A percentile compares a stretch with the other conserved stretches of the same genome.
These are phyloP conservation scores for Saccopteryx leptura DNA, from an alignment of 2,113 vertebrate species.

Conservation along the genomic window DNA sequence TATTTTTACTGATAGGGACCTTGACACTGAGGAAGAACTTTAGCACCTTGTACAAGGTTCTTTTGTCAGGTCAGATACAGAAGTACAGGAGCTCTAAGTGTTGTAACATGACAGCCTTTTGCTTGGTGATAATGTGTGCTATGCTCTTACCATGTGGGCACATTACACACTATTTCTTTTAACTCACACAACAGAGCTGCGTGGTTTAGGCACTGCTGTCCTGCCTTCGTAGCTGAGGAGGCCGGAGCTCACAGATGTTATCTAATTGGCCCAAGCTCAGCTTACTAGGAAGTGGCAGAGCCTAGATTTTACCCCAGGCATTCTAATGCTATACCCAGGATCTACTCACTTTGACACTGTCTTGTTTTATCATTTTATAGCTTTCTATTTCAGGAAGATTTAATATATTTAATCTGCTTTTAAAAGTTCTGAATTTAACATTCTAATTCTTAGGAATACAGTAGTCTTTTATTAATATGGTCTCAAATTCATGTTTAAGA, in stretches of 20 bases:
- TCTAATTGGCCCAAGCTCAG: not conserved
- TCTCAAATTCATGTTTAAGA: constrained; percentile 5
- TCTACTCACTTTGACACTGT: not conserved
- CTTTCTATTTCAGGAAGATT: not conserved
- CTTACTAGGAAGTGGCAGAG: not conserved
- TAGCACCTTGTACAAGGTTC: not conserved
- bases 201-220: not conserved
- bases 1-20: not conserved
- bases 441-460: constrained; percentile 24
- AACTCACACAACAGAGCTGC: not conserved
- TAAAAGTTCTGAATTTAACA: constrained; percentile 6
- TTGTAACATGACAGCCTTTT: not conserved
- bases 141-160: not conserved
- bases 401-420: constrained; percentile 33
- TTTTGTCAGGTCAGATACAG: not conserved
- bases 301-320: not conserved
- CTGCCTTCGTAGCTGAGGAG: not conserved
- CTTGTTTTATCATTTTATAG: not conserved
- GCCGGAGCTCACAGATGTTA: not conserved
- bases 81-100: not conserved
- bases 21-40: not conserved
- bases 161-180: not conserved
- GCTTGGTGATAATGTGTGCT: not conserved
- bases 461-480: not conserved
- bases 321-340: not conserved